A percentile compares a stretch with the other conserved stretches of the same genome.
phyloP scores from a whole-genome alignment of 2,797 vertebrate genomes.

The Sebastes iracundus region DNA sequence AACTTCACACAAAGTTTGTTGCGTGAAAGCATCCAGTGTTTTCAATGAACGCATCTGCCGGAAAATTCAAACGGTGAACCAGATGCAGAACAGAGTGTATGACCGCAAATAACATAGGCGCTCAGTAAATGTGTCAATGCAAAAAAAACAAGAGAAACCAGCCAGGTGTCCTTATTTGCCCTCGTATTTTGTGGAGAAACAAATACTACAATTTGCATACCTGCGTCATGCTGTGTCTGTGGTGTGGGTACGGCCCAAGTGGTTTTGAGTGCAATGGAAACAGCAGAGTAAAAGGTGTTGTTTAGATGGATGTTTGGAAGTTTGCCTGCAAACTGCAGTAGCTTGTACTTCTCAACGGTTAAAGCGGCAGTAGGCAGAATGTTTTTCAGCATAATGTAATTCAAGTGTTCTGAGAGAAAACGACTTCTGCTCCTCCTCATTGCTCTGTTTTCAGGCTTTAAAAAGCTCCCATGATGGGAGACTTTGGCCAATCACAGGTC shows the following conservation, averaged over 20 bases:
- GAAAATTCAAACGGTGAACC: neutral
- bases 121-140: neutral
- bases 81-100: neutral
- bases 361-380: neutral
- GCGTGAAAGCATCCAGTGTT: neutral
- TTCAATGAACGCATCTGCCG: neutral
- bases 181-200: neutral
- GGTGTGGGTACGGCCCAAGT: neutral
- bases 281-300: neutral
- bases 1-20: neutral
- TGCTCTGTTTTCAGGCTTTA: neutral
- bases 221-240: neutral
- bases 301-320: neutral
- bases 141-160: neutral
- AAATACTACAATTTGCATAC: neutral
- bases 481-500: too few relatives aligned
- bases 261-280: neutral
- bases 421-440: neutral
- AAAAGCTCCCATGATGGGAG: neutral
- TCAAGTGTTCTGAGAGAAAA: neutral
- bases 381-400: neutral
- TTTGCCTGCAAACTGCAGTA: neutral
- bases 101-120: neutral
- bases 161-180: neutral
- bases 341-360: neutral